A percentile compares a stretch with the other conserved stretches of the same genome.
Evolutionary conservation across 2,888 invertebrate genomes (phyloP).

Genomic region (Magallana nippona): DNA sequence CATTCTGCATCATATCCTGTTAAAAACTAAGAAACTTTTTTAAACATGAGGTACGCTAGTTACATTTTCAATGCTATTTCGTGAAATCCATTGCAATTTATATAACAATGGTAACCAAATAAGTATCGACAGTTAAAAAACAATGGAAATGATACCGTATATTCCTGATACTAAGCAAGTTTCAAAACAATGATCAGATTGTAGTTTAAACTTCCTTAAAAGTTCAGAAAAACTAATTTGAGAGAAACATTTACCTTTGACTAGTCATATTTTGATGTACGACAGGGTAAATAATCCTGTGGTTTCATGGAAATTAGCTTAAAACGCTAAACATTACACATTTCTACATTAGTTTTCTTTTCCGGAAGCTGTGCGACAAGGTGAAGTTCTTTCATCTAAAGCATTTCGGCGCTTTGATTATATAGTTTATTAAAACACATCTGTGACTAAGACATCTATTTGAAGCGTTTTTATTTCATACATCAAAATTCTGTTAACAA

Average conservation of each 20-base stretch:
- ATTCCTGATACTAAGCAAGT: not conserved
- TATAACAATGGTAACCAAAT: too few species aligned
- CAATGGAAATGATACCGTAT: too few species aligned
- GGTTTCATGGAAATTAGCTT: constrained; percentile 44
- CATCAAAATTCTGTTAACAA: too few species aligned
- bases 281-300: not conserved
- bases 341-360: constrained; percentile 38
- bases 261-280: constrained; percentile 41
- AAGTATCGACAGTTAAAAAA: too few species aligned
- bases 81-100: too few species aligned
- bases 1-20: constrained; percentile 22
- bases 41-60: not conserved
- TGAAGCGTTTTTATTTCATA: too few species aligned
- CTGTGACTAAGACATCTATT: not conserved
- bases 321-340: constrained; percentile 40
- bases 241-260: constrained; percentile 32
- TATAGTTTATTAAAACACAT: not conserved
- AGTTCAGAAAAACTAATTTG: not conserved
- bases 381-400: constrained; percentile 26
- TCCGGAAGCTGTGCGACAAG: constrained; percentile 43
- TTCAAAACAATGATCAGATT: not conserved
- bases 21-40: not conserved
- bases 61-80: too few species aligned
- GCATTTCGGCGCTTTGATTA: constrained; percentile 7
- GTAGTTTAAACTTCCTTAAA: constrained; percentile 5